Conservation (phyloP, 2,113 vertebrate genomes). For the Gallinago undulata region DNA sequence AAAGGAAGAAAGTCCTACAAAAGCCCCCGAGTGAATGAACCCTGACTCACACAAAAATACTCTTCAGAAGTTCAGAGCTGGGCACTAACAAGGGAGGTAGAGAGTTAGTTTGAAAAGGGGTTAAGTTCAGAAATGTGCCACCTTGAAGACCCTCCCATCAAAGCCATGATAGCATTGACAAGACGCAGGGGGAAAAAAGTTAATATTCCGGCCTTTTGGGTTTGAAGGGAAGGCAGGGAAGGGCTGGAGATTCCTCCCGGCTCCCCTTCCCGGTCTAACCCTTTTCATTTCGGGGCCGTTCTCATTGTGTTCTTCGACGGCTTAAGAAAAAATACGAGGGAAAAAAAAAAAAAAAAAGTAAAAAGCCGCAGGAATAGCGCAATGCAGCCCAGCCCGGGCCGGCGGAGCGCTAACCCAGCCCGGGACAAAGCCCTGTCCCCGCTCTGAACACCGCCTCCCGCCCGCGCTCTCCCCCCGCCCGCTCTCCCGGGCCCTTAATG, state of each 20-base stretch:
- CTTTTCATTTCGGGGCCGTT: not conserved
- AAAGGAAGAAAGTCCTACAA: slow-evolving; percentile 88
- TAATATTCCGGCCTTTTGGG: slow-evolving; percentile 65
- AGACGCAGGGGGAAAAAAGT: slow-evolving; percentile 77
- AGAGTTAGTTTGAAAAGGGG: slow-evolving; percentile 82
- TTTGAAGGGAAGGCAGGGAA: slow-evolving; percentile 27
- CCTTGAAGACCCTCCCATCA: slow-evolving; percentile 84
- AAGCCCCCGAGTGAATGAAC: slow-evolving; percentile 86
- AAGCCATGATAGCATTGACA: slow-evolving; percentile 86
- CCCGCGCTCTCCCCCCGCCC: not conserved
- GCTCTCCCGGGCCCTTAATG: not conserved
- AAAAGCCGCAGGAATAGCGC: not conserved
- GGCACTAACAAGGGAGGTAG: slow-evolving; percentile 88
- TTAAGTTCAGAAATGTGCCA: slow-evolving; percentile 88
- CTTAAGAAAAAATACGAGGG: not conserved
- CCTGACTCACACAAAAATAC: slow-evolving; percentile 89
- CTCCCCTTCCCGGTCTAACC: not conserved
- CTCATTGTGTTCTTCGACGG: not conserved
- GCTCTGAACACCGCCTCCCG: not conserved
- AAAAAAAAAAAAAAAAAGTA: not conserved
- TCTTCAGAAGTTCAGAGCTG: slow-evolving; percentile 90
- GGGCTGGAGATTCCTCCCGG: slow-evolving; percentile 3
- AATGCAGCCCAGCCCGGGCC: not conserved
- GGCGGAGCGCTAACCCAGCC: not conserved
- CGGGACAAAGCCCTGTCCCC: not conserved